Percentiles rank a stretch among this genome's conserved stretches.
Evolutionary conservation across 2,888 invertebrate species (phyloP).

Genomic region (Lomographa bimaculata): DNA sequence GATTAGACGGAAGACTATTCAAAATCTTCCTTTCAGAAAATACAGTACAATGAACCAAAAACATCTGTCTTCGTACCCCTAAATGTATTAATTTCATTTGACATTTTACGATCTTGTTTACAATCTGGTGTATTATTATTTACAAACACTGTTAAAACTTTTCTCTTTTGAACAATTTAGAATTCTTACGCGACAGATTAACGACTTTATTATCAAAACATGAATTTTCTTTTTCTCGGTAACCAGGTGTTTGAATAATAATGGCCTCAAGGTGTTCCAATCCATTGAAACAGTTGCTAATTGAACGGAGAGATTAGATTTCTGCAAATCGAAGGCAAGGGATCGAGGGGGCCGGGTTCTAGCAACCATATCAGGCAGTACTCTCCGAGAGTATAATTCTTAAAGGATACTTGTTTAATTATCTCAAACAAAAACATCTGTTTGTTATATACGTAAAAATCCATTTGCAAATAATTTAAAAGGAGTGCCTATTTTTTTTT

Average conservation of each 20-base stretch:
- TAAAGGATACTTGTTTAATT: too few relatives aligned
- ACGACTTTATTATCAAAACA: slow-evolving; percentile 39
- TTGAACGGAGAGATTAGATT: slow-evolving; percentile 55
- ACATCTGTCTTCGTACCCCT: slow-evolving; percentile 25
- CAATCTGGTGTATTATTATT: slow-evolving; percentile 46
- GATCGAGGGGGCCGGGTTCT: background rate
- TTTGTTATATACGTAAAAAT: too few relatives aligned
- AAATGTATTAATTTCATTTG: slow-evolving; percentile 34
- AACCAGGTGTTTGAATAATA: slow-evolving; percentile 54
- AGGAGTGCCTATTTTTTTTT: too few relatives aligned
- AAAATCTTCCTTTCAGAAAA: background rate
- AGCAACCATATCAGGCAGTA: too few relatives aligned
- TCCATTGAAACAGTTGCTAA: slow-evolving; percentile 46
- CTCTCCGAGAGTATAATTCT: too few relatives aligned
- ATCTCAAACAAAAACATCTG: too few relatives aligned
- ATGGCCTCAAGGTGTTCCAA: slow-evolving; percentile 46
- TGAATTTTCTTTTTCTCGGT: slow-evolving; percentile 35
- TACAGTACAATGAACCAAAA: slow-evolving; percentile 3
- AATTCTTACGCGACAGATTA: slow-evolving; percentile 44
- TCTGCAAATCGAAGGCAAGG: slow-evolving; percentile 35
- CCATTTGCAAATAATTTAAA: too few relatives aligned
- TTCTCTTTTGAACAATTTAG: slow-evolving; percentile 40
- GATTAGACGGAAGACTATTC: too few relatives aligned
- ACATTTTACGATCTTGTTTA: slow-evolving; percentile 41
- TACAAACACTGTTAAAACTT: slow-evolving; percentile 47